Evolutionary conservation across 2,797 vertebrate species (phyloP).

Genomic region (Rachycentron canadum): DNA sequence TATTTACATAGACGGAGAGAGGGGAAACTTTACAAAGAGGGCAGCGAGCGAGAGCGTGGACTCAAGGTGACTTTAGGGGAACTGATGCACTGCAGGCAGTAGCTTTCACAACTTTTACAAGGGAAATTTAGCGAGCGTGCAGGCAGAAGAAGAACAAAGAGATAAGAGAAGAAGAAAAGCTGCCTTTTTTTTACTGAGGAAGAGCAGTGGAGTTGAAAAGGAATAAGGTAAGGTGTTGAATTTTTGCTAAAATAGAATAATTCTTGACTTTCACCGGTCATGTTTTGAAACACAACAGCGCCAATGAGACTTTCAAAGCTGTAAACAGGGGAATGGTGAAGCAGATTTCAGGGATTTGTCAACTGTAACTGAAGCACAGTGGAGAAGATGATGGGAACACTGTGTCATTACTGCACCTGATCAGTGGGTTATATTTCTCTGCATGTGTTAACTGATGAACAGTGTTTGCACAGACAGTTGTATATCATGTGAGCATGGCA

Average conservation of each 20-base stretch:
- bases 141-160: slow-evolving; percentile 60
- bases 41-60: slow-evolving; percentile 46
- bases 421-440: not conserved
- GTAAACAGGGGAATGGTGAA: slow-evolving; percentile 16
- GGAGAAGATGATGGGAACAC: slow-evolving; percentile 24
- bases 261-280: slow-evolving; percentile 47
- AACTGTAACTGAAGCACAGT: slow-evolving; percentile 20
- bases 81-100: slow-evolving; percentile 61
- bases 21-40: slow-evolving; percentile 72
- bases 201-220: slow-evolving; percentile 42
- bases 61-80: slow-evolving; percentile 79
- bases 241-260: not conserved
- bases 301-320: slow-evolving; percentile 32
- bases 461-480: slow-evolving; percentile 37
- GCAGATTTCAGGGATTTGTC: slow-evolving; percentile 45
- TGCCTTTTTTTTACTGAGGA: slow-evolving; percentile 21
- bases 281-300: slow-evolving; percentile 41
- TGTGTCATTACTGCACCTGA: slow-evolving; percentile 2
- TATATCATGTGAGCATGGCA: slow-evolving; percentile 13
- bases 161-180: slow-evolving; percentile 42
- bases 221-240: slow-evolving; percentile 70
- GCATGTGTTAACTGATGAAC: slow-evolving; percentile 41
- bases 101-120: slow-evolving; percentile 68
- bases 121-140: slow-evolving; percentile 61
- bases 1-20: slow-evolving; percentile 35